These are phyloP conservation scores for Catamblyrhynchus diadema DNA, from an alignment of 2,797 vertebrate species.

Conservation along the genomic window DNA sequence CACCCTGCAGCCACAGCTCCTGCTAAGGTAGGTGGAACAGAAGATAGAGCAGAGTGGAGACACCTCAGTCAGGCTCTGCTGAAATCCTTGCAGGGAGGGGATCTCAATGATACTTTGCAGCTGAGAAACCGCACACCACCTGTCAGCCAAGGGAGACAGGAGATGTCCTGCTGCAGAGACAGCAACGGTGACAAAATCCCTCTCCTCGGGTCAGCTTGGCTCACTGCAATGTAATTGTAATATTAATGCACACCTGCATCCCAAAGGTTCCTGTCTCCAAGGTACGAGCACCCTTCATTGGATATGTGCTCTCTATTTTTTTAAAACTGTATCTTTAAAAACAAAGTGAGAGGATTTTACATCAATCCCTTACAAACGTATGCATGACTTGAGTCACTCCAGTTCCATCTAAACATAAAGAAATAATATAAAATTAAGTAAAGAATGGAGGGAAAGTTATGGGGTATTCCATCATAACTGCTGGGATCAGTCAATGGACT, in stretches of 20 bases:
- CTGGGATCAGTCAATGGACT: rapidly evolving
- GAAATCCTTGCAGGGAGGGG: not conserved
- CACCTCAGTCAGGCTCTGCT: rapidly evolving
- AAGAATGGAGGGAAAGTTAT: not conserved
- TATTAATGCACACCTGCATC: not conserved
- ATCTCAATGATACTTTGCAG: rapidly evolving
- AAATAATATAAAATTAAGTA: not conserved
- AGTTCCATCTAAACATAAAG: not conserved
- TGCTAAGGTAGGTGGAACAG: not conserved
- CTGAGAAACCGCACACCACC: rapidly evolving
- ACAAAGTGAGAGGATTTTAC: not conserved
- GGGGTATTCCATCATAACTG: not conserved
- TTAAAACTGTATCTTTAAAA: not conserved
- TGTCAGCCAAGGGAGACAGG: not conserved
- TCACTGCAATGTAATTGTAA: not conserved
- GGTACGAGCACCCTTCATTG: rapidly evolving
- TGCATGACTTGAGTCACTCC: not conserved
- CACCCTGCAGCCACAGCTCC: not conserved
- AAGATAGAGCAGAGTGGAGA: rapidly evolving
- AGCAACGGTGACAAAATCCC: not conserved
- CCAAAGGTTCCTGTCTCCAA: not conserved
- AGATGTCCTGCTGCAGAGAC: not conserved
- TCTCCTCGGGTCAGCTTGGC: not conserved
- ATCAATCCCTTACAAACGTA: not conserved
- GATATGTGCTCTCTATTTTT: not conserved